Conservation (phyloP, 2,888 invertebrate species). For the Strigamia maritima region DNA sequence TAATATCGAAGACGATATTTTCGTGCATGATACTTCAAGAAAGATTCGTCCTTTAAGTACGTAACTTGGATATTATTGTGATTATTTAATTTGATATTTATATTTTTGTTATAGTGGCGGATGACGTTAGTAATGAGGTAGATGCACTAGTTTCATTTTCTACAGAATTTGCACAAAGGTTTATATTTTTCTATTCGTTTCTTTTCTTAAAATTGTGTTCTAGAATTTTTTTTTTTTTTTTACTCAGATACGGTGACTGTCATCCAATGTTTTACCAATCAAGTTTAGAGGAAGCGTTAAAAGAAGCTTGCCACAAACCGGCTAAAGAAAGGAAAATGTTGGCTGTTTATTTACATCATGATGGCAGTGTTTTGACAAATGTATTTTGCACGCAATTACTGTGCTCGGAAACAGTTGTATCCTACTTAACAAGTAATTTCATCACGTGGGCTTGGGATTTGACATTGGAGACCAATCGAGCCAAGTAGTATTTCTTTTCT, state of each 20-base stretch:
- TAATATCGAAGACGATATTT: constrained; percentile 81
- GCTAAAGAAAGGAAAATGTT: constrained; percentile 84
- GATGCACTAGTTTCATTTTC: constrained; percentile 82
- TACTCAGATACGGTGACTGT: constrained; percentile 70
- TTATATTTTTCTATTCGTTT: not conserved
- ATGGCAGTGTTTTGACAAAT: constrained; percentile 88
- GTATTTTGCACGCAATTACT: constrained; percentile 95
- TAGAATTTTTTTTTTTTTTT: not conserved
- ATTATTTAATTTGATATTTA: not conserved
- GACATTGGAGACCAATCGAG: constrained; percentile 80
- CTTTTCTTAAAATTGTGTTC: not conserved
- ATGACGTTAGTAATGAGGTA: constrained; percentile 78
- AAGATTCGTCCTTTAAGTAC: constrained; percentile 74
- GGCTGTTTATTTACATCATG: constrained; percentile 94
- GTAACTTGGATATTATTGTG: constrained; percentile 48
- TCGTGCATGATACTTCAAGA: constrained; percentile 67
- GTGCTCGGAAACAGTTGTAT: constrained; percentile 85
- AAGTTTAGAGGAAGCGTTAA: constrained; percentile 82
- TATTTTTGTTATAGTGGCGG: constrained; percentile 66
- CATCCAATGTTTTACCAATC: constrained; percentile 90
- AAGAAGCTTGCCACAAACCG: constrained; percentile 81
- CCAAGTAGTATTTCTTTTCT: constrained; percentile 60
- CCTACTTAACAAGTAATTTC: constrained; percentile 84
- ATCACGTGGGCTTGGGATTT: constrained; percentile 97
- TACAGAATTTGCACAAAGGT: constrained; percentile 71